Evolutionary conservation across 2,113 vertebrate genomes (phyloP).

Genomic region (Chloropsis hardwickii): DNA sequence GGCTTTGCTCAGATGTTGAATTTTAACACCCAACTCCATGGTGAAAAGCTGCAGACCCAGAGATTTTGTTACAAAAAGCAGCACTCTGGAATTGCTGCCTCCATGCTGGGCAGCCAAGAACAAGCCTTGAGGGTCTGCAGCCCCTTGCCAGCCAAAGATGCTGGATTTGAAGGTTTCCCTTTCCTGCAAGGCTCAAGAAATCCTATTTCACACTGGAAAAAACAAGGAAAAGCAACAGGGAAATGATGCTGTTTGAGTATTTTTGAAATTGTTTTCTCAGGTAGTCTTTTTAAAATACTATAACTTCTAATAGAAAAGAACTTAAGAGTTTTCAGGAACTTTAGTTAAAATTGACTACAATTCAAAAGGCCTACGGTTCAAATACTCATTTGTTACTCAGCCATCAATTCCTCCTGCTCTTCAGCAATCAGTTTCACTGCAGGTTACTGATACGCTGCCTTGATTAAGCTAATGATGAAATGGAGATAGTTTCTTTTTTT

Average conservation of each 20-base stretch:
- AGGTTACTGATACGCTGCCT: slow-evolving; percentile 53
- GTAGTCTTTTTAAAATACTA: neutral
- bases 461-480: slow-evolving; percentile 73
- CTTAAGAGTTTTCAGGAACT: neutral
- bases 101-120: neutral
- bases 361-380: neutral
- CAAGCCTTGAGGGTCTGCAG: neutral
- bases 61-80: neutral
- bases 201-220: neutral
- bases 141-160: neutral
- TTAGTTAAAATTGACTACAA: neutral
- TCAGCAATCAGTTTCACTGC: slow-evolving; percentile 67
- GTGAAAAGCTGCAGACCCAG: neutral
- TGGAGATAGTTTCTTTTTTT: slow-evolving; percentile 34
- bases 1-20: neutral
- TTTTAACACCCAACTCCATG: neutral
- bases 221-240: neutral
- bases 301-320: neutral
- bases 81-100: neutral
- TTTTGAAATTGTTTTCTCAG: neutral
- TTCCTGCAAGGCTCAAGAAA: neutral
- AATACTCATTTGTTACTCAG: slow-evolving; percentile 42
- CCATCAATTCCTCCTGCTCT: slow-evolving; percentile 25
- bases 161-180: neutral
- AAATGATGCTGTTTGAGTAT: neutral